Evolutionary conservation across 2,797 vertebrate species (phyloP).

Genomic region (Leucoraja ocellata): DNA sequence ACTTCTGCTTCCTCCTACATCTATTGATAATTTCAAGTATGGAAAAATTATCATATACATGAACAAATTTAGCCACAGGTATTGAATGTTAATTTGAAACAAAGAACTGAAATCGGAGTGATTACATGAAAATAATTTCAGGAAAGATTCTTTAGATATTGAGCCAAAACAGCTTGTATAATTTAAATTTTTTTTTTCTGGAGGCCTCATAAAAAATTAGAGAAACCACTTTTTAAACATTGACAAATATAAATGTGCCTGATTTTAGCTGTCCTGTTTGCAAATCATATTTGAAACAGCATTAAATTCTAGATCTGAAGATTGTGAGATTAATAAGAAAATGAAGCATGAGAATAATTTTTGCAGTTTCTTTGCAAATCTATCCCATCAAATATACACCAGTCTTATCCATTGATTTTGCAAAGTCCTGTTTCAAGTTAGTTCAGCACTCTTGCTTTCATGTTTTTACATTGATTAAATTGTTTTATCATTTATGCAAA

Average conservation of each 20-base stretch:
- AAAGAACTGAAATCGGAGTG: neutral
- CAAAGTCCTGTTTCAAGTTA: neutral
- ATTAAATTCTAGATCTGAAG: neutral
- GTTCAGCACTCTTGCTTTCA: neutral
- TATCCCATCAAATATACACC: neutral
- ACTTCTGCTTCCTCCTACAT: neutral
- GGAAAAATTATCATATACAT: neutral
- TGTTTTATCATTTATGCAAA: neutral
- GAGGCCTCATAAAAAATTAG: neutral
- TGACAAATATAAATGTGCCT: neutral
- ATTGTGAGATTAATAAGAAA: neutral
- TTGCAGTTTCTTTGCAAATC: neutral
- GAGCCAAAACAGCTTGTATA: neutral
- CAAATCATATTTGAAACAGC: neutral
- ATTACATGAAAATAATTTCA: constrained; percentile 12
- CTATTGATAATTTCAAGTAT: neutral
- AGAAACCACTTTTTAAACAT: neutral
- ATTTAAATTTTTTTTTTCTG: neutral
- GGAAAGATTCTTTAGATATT: neutral
- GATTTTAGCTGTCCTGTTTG: neutral
- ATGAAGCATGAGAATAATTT: neutral
- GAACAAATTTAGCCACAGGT: neutral
- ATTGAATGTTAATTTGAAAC: neutral
- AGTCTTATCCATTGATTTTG: neutral
- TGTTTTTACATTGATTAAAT: neutral